Conservation (phyloP, 2,113 vertebrate genomes). For the Cebidichthys violaceus region DNA sequence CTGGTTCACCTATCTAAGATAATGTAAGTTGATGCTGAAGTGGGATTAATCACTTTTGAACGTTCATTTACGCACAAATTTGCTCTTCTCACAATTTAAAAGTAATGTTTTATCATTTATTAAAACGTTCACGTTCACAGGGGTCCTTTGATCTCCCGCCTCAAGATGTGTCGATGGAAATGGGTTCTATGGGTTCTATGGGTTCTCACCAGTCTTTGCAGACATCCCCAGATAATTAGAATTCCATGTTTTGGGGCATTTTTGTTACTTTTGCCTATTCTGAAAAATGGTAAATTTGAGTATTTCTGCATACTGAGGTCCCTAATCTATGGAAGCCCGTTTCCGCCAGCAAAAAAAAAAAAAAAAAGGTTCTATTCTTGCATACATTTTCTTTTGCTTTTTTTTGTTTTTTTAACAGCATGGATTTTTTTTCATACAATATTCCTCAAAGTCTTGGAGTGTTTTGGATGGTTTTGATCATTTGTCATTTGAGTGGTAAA, state of each 20-base stretch:
- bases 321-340: no score
- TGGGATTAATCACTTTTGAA: no score
- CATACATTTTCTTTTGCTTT: no score
- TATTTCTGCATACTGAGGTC: background rate
- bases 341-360: no score
- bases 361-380: background rate
- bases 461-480: background rate
- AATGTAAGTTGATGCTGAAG: no score
- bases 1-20: background rate
- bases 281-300: background rate
- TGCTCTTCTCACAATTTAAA: background rate
- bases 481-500: background rate
- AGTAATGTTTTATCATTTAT: background rate
- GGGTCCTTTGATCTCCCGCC: background rate
- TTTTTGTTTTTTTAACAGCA: background rate
- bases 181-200: background rate
- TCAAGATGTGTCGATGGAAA: background rate
- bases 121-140: background rate
- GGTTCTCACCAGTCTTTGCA: background rate
- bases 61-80: background rate
- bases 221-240: background rate
- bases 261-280: background rate
- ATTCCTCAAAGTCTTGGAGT: background rate
- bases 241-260: background rate
- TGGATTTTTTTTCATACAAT: background rate